Conservation (phyloP, 2,113 vertebrate genomes). For the Nibea albiflora region DNA sequence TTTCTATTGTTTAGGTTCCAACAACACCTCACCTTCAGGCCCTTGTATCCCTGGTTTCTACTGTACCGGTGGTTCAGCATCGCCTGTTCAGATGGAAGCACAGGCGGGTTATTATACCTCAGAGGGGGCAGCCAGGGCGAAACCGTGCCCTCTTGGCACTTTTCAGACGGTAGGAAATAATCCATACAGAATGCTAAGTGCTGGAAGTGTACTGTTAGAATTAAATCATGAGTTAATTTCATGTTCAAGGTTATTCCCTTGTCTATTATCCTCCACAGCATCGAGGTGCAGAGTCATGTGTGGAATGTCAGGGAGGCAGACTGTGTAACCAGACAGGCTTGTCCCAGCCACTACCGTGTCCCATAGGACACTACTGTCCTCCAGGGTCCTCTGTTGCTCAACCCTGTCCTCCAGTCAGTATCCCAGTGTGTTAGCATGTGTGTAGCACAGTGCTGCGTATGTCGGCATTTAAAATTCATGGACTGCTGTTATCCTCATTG, state of each 20-base stretch:
- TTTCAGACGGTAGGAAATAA: conserved; percentile 86
- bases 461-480: not conserved
- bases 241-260: conserved; percentile 20
- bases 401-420: conserved; percentile 87
- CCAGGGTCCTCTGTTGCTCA: conserved; percentile 76
- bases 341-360: conserved; percentile 82
- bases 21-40: conserved; percentile 84
- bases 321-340: conserved; percentile 88
- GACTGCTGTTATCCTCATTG: not conserved
- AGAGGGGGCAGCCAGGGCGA: conserved; percentile 82
- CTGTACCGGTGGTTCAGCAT: conserved; percentile 85
- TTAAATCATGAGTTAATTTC: conserved; percentile 6
- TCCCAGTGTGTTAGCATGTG: conserved; percentile 20
- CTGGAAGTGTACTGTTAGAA: conserved; percentile 7
- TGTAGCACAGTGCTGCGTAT: not conserved
- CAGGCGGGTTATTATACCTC: conserved; percentile 84
- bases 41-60: conserved; percentile 88
- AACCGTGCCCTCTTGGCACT: conserved; percentile 86
- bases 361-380: conserved; percentile 89
- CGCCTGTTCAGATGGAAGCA: conserved; percentile 84
- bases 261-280: conserved; percentile 73
- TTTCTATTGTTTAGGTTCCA: conserved; percentile 86
- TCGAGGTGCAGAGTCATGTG: conserved; percentile 81
- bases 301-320: conserved; percentile 84
- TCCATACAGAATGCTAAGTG: conserved; percentile 5